Base-by-base conservation (phyloP, 2,113 vertebrate genomes). In the Hoplias malabaricus region DNA sequence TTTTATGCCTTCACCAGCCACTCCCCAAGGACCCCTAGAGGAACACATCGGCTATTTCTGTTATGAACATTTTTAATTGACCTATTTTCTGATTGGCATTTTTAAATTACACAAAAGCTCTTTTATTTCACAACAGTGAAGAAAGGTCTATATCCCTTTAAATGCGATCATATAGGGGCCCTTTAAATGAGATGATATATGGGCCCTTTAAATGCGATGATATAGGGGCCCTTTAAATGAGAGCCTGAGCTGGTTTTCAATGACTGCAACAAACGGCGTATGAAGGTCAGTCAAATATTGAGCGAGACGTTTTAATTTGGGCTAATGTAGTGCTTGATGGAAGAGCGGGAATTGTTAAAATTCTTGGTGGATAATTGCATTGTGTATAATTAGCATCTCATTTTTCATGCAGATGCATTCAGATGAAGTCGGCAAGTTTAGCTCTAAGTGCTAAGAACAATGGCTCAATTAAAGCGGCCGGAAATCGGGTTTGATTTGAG, bases 361-460 rank as follows among this genome's bases (percentile, higher is more conserved):
- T 43, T 75, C 21, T 42, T 59, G 3, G 33, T 40, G 19, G 38
- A 50, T 75, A 80, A 71, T 36, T 48, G 38, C 50, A 5, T 73
- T 42, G 27, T 57, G 61, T 72, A 73, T 31, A 66, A 54, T 75
- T 25, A 66, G 23, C 21, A 40, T 59, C 27, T 50, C 6, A 77
- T 71, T 42, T 73, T 25, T 21, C 48, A 72, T 43, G 36, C 48
- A 81, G 29, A 75, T 70, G 23, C 29, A 69, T 57, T 46, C 23
- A 69, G 53, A 61, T 67, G 0, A 33, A 73, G n/a, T 67, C 34
- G 33, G 19, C 65, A 59, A 62, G 48, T 61, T 77, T 68, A 33
- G 34, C 42, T 73, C 27, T 54, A 14, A 29, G 36, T 23, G 23
- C 40, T 3, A 23, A 50, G 42, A 62, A 63, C 71, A 77, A 69